Evolutionary conservation across 2,888 invertebrate genomes (phyloP), one percentile per base, ranked within the genome.

Genomic region (Eristalis arbustorum): DNA sequence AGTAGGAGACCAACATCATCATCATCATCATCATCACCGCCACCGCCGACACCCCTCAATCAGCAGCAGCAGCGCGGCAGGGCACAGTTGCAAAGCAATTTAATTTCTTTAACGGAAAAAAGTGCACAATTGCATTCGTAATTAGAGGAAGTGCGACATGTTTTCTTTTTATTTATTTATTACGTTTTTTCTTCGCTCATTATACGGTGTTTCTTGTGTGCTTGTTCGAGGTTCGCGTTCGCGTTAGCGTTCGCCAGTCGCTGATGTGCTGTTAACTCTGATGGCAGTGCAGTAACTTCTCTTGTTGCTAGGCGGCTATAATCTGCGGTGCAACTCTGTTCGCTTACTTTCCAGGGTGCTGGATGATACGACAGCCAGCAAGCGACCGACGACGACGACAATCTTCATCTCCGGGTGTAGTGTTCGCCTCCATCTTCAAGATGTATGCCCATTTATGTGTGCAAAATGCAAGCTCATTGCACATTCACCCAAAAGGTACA

Each of bases 81-180:
- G 76, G 81, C 74, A 73, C 68, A 77, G 66, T 72, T 63, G 76
- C 76, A 85, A 77, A 82, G 81, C 81, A 81, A 81, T 85, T 85
- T 81, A 77, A 85, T 81, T 85, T 85, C 82, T 81, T 85, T 78
- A 81, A 81, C 82, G 84, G 66, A 81, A 82, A 81, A 84, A 81
- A 85, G 69, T 74, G 69, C 77, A 77, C 81, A 85, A 85, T 85
- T 74, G 85, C 85, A 81, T 81, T 85, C 68, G 73, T 81, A 85
- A 81, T 84, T 84, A 81, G 81, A 85, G 85, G 85, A 85, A 85
- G 85, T 85, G 82, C 85, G 85, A 85, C 85, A 85, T 85, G 85
- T 81, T 85, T 81, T 81, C 73, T 77, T 85, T 71, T 79, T 79
- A 40, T 73, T 78, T 84, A 61, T 78, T 84, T 80, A 72, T 81